Conservation (phyloP, 2,888 invertebrate genomes). For the Drosophila melanosoma region DNA sequence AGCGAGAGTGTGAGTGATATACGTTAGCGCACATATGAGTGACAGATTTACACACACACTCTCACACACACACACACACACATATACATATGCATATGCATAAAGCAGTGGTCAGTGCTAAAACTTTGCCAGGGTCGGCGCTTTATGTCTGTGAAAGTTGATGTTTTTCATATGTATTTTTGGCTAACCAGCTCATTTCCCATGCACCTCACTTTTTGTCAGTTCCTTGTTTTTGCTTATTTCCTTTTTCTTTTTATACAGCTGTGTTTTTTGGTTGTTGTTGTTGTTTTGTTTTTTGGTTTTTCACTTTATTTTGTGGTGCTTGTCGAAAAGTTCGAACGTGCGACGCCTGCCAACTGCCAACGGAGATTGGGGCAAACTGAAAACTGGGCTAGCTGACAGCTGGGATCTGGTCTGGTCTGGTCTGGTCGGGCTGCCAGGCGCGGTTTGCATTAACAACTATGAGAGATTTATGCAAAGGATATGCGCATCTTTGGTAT, state of each 20-base stretch:
- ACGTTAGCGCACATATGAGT: conserved; percentile 1
- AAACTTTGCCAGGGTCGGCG: conserved; percentile 45
- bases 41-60: conserved; percentile 9
- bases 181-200: conserved; percentile 66
- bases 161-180: conserved; percentile 25
- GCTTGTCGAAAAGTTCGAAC: conserved; percentile 60
- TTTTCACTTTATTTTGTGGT: conserved; percentile 4
- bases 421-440: conserved; percentile 26
- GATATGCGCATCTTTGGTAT: conserved; percentile 63
- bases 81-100: neutral
- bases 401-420: conserved; percentile 1
- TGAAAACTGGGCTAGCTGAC: conserved; percentile 21
- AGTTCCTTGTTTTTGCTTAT: conserved; percentile 10
- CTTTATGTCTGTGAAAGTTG: conserved; percentile 6
- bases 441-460: conserved; percentile 71
- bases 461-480: conserved; percentile 70
- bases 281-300: neutral
- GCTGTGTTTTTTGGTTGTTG: neutral
- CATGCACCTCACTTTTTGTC: conserved; percentile 39
- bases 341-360: conserved; percentile 51
- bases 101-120: conserved; percentile 34
- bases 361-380: conserved; percentile 25
- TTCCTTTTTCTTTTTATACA: neutral
- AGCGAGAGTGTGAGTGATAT: conserved; percentile 29
- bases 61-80: conserved; percentile 3